Evolutionary conservation across 2,797 vertebrate genomes (phyloP), one percentile per base, ranked within the genome.

Genomic region (Pseudomugil gertrudae): DNA sequence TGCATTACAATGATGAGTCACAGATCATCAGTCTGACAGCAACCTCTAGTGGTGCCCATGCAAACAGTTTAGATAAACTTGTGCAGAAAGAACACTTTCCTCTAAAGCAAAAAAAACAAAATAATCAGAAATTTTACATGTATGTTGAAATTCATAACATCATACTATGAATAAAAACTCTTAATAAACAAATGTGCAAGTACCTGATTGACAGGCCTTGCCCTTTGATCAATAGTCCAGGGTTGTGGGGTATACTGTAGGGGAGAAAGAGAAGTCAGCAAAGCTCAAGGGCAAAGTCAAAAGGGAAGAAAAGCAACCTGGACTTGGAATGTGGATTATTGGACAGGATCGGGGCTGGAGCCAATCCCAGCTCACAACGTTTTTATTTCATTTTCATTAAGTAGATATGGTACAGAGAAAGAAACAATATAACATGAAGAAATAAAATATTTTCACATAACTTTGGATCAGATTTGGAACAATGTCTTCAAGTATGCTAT

Each of bases 141-240:
- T 2, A 48, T 27, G 1, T 48, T 38, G 47, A n/a, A n/a, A n/a
- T n/a, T n/a, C n/a, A n/a, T n/a, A n/a, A n/a, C n/a, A n/a, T n/a
- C n/a, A n/a, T n/a, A n/a, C n/a, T n/a, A n/a, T n/a, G n/a, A n/a
- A n/a, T n/a, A n/a, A 9, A 32, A 32, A 32, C 8, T 32, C 3
- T 6, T 7, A 6, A 32, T 32, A 32, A 32, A 32, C 63, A 56
- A 69, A 52, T 51, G 48, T 19, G 47, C 21, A 75, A 72, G 89
- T 68, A 94, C 93, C 92, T 93, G 92, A 87, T 87, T 91, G 71
- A 93, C 58, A 69, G 88, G 82, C 40, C 35, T 84, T 45, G 89
- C 84, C 85, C 90, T 87, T 74, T 90, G 90, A 45, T 93, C 92
- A 15, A 64, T 69, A 19, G 54, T 84, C 94, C 92, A 94, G 43